Conservation (phyloP, 1,140 invertebrate genomes). For the Drosophila ercepeae region DNA sequence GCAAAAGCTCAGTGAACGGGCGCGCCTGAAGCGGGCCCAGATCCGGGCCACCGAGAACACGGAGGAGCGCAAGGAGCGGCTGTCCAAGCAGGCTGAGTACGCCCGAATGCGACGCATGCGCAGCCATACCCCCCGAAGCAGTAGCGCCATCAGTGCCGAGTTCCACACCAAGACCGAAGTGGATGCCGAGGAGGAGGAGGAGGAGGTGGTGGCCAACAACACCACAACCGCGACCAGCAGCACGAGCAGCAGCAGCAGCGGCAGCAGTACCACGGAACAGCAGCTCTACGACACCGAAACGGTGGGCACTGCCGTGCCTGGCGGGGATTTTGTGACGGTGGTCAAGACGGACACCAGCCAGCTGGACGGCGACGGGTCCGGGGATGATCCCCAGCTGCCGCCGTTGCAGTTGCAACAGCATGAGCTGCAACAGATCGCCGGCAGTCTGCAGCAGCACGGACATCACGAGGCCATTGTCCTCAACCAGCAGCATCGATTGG, state of each 20-base stretch:
- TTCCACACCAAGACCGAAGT: slow-evolving; percentile 68
- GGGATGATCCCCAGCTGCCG: slow-evolving; percentile 54
- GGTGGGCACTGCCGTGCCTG: slow-evolving; percentile 18
- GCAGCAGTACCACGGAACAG: slow-evolving; percentile 7
- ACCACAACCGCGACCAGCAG: slow-evolving; percentile 22
- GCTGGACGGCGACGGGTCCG: slow-evolving; percentile 59
- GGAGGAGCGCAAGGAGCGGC: slow-evolving; percentile 73
- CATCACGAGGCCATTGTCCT: slow-evolving; percentile 70
- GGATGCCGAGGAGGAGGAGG: slow-evolving; percentile 40
- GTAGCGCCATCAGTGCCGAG: slow-evolving; percentile 66
- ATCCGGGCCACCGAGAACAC: slow-evolving; percentile 75
- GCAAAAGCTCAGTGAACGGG: slow-evolving; percentile 77
- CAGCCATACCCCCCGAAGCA: slow-evolving; percentile 68
- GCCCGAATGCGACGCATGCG: slow-evolving; percentile 77
- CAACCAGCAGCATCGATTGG: slow-evolving; percentile 60
- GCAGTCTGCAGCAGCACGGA: slow-evolving; percentile 51
- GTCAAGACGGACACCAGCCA: slow-evolving; percentile 56
- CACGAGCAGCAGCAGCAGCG: not conserved
- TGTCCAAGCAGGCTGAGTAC: slow-evolving; percentile 81
- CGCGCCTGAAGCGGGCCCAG: slow-evolving; percentile 76
- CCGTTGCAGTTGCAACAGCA: slow-evolving; percentile 64
- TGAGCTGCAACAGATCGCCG: slow-evolving; percentile 59
- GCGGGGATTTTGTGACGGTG: slow-evolving; percentile 55
- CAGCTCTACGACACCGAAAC: slow-evolving; percentile 69
- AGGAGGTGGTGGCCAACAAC: not conserved